A percentile compares a stretch with the other conserved stretches of the same genome.
phyloP scores from a whole-genome alignment of 2,113 vertebrate genomes.

The Mobula hypostoma region DNA sequence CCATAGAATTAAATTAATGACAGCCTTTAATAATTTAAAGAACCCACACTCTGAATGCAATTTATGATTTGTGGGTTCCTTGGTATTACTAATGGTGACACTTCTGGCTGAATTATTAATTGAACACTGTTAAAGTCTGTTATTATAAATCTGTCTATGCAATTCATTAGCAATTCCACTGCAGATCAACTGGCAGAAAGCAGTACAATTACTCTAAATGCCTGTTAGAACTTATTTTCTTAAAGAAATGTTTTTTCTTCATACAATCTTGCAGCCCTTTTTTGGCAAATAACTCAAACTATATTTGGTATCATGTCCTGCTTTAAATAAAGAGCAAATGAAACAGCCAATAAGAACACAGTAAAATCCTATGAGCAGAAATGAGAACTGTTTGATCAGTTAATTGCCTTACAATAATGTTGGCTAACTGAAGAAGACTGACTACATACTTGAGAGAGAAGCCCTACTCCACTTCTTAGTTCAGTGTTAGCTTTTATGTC shows the following conservation, averaged over 20 bases:
- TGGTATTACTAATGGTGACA: conserved; percentile 1
- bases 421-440: background rate
- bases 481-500: background rate
- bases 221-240: background rate
- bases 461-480: background rate
- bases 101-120: background rate
- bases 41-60: background rate
- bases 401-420: background rate
- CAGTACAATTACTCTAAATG: background rate
- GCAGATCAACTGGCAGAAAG: background rate
- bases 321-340: background rate
- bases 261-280: background rate
- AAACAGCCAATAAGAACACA: background rate
- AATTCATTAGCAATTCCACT: background rate
- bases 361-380: background rate
- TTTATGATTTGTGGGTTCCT: background rate
- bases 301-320: background rate
- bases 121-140: background rate
- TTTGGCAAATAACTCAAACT: background rate
- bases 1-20: background rate
- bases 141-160: conserved; percentile 10
- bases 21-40: background rate
- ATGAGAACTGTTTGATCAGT: background rate
- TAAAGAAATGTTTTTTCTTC: background rate
- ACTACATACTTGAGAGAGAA: background rate